A percentile compares a stretch with the other conserved stretches of the same genome.
phyloP scores from a whole-genome alignment of 2,888 invertebrate genomes.

The Clivina fossor region DNA sequence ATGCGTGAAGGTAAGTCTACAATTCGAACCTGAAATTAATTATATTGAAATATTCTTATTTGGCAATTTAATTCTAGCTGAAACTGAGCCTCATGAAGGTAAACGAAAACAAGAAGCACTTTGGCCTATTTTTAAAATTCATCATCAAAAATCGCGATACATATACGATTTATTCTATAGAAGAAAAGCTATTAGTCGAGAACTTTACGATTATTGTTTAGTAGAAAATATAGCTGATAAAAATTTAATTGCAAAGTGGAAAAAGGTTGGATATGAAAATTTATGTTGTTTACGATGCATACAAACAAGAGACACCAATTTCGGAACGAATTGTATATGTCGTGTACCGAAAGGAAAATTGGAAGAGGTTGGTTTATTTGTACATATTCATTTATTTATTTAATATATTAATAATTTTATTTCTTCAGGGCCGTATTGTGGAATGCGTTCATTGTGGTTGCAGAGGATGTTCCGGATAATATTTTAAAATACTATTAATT shows the following conservation, averaged over 20 bases:
- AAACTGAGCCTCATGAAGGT: constrained; percentile 98
- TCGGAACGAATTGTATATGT: constrained; percentile 98
- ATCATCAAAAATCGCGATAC: constrained; percentile 96
- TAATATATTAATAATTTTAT: constrained; percentile 37
- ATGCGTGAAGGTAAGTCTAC: constrained; percentile 99
- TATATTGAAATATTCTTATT: constrained; percentile 21
- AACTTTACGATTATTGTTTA: constrained; percentile 93
- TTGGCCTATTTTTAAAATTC: constrained; percentile 99
- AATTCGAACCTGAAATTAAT: constrained; percentile 1
- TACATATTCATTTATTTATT: not conserved
- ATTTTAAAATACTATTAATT: constrained; percentile 4
- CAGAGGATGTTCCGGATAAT: constrained; percentile 90
- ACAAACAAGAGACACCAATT: constrained; percentile 97
- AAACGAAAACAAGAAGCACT: constrained; percentile 97
- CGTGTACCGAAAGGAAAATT: constrained; percentile 96
- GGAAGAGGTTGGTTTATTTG: constrained; percentile 76
- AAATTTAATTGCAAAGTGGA: constrained; percentile 98
- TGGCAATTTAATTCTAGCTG: constrained; percentile 65
- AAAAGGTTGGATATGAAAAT: constrained; percentile 98
- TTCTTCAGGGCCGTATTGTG: constrained; percentile 78
- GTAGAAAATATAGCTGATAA: constrained; percentile 96
- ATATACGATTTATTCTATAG: constrained; percentile 96
- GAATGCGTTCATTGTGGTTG: constrained; percentile 99
- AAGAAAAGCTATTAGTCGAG: constrained; percentile 93
- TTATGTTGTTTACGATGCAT: constrained; percentile 97